Base-by-base conservation (phyloP, 2,797 vertebrate genomes). In the Enteromius mattozi region DNA sequence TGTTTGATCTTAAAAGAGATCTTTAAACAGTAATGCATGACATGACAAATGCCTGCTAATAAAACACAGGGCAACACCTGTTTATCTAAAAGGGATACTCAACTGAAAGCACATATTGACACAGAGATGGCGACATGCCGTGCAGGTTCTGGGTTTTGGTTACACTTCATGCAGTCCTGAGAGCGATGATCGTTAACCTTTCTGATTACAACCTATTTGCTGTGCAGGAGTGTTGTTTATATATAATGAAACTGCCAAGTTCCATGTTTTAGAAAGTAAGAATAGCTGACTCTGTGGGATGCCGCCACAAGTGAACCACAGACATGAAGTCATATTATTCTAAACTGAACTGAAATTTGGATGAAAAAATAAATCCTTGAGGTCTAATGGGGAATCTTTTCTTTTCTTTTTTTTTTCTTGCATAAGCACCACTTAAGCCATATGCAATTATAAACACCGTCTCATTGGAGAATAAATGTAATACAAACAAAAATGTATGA, bases 71-170 rank as follows among this genome's bases (percentile, higher is more conserved):
- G 84, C 69, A 83, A 37, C 81, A 86, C 81, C 81, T 92, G 90
- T 93, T 92, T 92, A 87, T 88, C 85, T 86, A 86, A 87, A 87
- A 85, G 87, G 80, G 82, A 69, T 82, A 80, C 75, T 42, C 16
- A 77, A 85, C 56, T 76, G 80, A 69, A 82, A 86, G 74, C 79
- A 47, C 74, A 19, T 87, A 81, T 87, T 90, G 87, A 87, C 89
- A 82, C 75, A 86, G 78, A 84, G 74, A 79, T 77, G 74, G 78
- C 80, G 85, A 76, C 37, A 74, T 37, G 49, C 70, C 1, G 45
- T 66, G 37, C 80, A 86, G 72, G 24, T 49, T 54, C 17, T 10
- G 27, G 40, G 56, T 21, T 74, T 63, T 49, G 27, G 80, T 74
- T 27, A 82, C 8, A 49, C 7, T 17, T 49, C 33, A 63, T 68